phyloP scores from a whole-genome alignment of 2,888 invertebrate species.

The Nomada ruficornis region DNA sequence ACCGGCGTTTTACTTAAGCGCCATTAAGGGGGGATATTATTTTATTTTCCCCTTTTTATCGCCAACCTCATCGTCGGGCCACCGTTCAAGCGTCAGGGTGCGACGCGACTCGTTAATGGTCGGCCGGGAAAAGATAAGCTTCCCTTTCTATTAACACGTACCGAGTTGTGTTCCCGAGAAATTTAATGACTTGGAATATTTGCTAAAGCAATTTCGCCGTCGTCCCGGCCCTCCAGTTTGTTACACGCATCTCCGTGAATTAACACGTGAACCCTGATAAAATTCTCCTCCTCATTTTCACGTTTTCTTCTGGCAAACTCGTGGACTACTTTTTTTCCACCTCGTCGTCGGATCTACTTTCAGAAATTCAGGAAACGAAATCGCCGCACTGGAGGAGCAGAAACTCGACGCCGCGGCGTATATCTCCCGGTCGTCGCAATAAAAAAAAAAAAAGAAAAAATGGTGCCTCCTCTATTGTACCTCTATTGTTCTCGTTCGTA shows the following conservation, averaged over 20 bases:
- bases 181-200: constrained; percentile 56
- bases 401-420: neutral
- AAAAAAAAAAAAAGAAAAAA: neutral
- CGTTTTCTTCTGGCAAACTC: no score
- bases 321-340: neutral
- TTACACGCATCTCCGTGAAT: constrained; percentile 11
- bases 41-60: constrained; percentile 65
- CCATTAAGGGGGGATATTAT: constrained; percentile 69
- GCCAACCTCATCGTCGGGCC: constrained; percentile 54
- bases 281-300: neutral
- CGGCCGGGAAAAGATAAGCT: constrained; percentile 55
- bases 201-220: constrained; percentile 40
- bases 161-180: constrained; percentile 40
- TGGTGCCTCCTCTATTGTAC: constrained; percentile 1
- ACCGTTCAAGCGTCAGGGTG: constrained; percentile 52
- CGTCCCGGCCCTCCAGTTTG: neutral
- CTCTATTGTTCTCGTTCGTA: constrained; percentile 17
- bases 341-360: neutral
- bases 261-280: constrained; percentile 29
- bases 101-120: constrained; percentile 66
- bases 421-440: constrained; percentile 2
- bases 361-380: constrained; percentile 12
- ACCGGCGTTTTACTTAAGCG: constrained; percentile 68
- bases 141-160: constrained; percentile 56
- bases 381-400: neutral